Evolutionary conservation across 2,888 invertebrate species (phyloP), one percentile per base, ranked within the genome.

Genomic region (Erynnis tages): DNA sequence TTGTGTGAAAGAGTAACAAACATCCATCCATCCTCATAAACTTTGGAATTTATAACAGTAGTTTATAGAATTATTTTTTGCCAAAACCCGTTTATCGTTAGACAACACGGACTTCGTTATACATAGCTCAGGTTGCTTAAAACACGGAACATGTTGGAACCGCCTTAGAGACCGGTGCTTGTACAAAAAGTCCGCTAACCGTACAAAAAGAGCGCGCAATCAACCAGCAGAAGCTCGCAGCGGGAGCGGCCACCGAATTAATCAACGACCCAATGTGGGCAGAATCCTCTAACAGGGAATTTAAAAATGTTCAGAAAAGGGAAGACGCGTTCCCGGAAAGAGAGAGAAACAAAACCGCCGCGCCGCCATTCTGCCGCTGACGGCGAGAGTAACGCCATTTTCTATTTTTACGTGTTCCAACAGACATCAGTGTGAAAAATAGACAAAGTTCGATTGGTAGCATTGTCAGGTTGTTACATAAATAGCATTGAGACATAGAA

Each of bases 241-340:
- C 82, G 73, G 84, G 81, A 65, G 71, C 69, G 69, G 78, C 83
- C 80, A 82, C 81, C 77, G 78, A 82, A 85, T 85, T 87, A 86
- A 87, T 85, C 81, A 84, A 82, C 79, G 66, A 62, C 68, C 71
- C 71, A 77, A 77, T 75, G 80, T 82, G 82, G 83, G 80, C 79
- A 75, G 74, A 74, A 72, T 69, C 68, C 63, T 61, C 59, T 57
- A 60, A 63, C 63, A 57, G 60, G 66, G 71, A 71, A 70, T 72
- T 73, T 70, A 72, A 77, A 79, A 75, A 76, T 65, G 66, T 68
- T 69, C 73, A 73, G 71, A 69, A 73, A 75, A 75, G 68, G 72
- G 73, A 72, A 76, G 67, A 72, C 71, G 74, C 69, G 68, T 65
- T 65, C 75, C 79, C 76, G 78, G 77, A 76, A 79, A 75, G 70